Conservation (phyloP, 2,797 vertebrate genomes). For the Enteromius radiatus region DNA sequence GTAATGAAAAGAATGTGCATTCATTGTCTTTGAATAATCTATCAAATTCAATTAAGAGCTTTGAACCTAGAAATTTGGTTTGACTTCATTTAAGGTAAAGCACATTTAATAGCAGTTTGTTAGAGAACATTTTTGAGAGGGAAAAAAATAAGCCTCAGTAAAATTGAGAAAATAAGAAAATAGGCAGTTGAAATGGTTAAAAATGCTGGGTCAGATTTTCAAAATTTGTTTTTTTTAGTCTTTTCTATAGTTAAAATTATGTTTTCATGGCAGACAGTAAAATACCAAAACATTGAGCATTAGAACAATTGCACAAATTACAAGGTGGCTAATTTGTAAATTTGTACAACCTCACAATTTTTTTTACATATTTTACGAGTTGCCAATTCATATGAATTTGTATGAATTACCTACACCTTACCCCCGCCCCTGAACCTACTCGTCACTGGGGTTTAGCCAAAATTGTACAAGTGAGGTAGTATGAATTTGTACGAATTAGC, state of each 20-base stretch:
- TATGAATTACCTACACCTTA: no score
- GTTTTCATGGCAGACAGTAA: not conserved
- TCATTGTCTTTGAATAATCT: not conserved
- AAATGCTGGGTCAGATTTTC: no score
- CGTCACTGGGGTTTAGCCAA: no score
- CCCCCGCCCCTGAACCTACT: no score
- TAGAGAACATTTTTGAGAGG: not conserved
- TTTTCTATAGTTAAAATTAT: not conserved
- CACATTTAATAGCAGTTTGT: not conserved
- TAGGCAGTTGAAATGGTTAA: not conserved
- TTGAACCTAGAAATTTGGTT: not conserved
- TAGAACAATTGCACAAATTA: not conserved
- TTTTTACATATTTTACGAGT: no score
- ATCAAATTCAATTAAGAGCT: not conserved
- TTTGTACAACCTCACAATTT: no score
- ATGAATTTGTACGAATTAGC: no score
- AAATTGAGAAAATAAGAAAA: not conserved
- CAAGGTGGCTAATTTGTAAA: no score
- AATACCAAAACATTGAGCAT: no score
- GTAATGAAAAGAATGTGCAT: slow-evolving; percentile 2
- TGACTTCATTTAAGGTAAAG: not conserved
- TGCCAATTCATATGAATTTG: no score
- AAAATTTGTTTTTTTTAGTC: not conserved
- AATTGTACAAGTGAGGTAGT: no score
- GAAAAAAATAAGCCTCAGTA: not conserved